Conservation (phyloP, 2,888 invertebrate species). For the Pachymerium ferrugineum region DNA sequence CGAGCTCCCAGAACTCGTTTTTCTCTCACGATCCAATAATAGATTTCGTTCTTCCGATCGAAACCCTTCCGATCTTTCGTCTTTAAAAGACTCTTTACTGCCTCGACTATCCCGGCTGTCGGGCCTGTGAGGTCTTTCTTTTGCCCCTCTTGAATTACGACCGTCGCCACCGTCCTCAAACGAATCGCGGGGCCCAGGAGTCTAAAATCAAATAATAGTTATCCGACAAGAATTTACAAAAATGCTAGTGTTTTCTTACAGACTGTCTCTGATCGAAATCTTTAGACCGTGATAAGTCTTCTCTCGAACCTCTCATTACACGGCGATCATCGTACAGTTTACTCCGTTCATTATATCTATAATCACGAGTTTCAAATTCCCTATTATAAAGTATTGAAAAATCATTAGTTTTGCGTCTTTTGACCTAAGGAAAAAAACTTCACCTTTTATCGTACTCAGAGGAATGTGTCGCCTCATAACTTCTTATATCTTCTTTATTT, state of each 20-base stretch:
- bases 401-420: background rate
- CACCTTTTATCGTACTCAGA: constrained; percentile 37
- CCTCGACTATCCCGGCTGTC: constrained; percentile 53
- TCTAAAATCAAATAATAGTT: constrained; percentile 36
- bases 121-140: constrained; percentile 54
- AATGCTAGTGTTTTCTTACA: too few species aligned
- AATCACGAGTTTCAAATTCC: constrained; percentile 30
- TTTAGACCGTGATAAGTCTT: constrained; percentile 37
- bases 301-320: constrained; percentile 27
- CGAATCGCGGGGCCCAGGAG: constrained; percentile 44
- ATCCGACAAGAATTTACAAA: too few species aligned
- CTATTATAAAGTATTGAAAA: background rate
- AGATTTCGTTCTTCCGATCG: constrained; percentile 32
- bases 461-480: constrained; percentile 36
- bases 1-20: constrained; percentile 30
- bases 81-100: constrained; percentile 50
- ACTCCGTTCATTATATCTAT: constrained; percentile 35
- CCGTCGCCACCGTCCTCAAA: constrained; percentile 43
- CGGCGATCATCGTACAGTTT: constrained; percentile 30
- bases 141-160: constrained; percentile 28
- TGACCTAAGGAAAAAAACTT: background rate
- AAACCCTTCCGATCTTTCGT: constrained; percentile 25
- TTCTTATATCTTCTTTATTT: constrained; percentile 37
- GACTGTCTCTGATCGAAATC: constrained; percentile 38
- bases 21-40: constrained; percentile 33